Percentiles rank a stretch among this genome's conserved stretches.
These are phyloP conservation scores for Glossophaga mutica DNA, from an alignment of 2,797 vertebrate species.

Conservation along the genomic window DNA sequence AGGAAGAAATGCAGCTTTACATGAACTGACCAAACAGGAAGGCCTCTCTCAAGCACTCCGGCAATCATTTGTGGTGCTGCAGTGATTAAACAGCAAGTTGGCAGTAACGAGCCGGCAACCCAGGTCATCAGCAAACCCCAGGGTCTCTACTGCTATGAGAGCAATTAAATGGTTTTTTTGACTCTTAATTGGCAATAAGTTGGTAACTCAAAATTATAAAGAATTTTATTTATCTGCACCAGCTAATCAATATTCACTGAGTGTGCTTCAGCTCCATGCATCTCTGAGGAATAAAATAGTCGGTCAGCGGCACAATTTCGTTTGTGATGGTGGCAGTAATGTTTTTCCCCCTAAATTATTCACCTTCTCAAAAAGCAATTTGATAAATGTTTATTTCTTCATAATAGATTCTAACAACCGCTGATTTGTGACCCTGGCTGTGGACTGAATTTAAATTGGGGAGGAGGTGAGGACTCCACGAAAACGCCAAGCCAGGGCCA, in stretches of 20 bases:
- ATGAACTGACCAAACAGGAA: neutral
- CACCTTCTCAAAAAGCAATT: constrained; percentile 80
- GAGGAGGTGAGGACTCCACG: neutral
- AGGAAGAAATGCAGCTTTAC: neutral
- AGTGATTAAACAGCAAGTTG: neutral
- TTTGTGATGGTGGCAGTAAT: constrained; percentile 56
- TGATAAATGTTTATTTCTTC: constrained; percentile 84
- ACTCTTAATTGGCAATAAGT: constrained; percentile 79
- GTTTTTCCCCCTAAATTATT: constrained; percentile 76
- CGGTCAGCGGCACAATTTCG: constrained; percentile 77
- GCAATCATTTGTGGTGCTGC: neutral
- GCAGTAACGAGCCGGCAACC: neutral
- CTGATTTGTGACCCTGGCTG: constrained; percentile 74
- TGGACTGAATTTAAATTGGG: constrained; percentile 73
- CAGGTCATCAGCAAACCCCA: neutral
- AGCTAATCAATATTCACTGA: constrained; percentile 82
- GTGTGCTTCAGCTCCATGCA: constrained; percentile 63
- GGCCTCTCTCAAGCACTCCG: neutral
- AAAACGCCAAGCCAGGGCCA: constrained; percentile 37
- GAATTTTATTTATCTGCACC: constrained; percentile 80
- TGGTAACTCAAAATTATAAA: constrained; percentile 76
- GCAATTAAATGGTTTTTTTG: constrained; percentile 54
- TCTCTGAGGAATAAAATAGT: constrained; percentile 78
- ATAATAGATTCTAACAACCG: constrained; percentile 78
- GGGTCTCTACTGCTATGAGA: constrained; percentile 61